Evolutionary conservation across 2,797 vertebrate genomes (phyloP).

Genomic region (Sebastes diploproa): DNA sequence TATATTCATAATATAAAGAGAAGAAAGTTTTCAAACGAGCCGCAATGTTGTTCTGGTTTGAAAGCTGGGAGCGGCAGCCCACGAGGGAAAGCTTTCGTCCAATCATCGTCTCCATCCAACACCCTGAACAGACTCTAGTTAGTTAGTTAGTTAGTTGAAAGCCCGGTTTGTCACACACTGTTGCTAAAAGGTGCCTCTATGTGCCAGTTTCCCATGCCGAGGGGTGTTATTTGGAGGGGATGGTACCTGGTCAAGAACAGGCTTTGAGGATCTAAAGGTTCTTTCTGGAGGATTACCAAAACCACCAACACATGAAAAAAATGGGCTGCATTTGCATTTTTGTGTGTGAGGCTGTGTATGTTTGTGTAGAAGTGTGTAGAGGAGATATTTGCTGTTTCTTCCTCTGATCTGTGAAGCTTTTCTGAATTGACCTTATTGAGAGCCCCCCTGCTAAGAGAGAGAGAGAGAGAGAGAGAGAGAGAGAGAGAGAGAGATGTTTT

Average conservation of each 20-base stretch:
- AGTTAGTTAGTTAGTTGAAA: too few relatives aligned
- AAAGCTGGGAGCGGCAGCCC: too few relatives aligned
- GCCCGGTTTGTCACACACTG: too few relatives aligned
- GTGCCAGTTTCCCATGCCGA: too few relatives aligned
- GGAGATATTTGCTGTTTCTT: background rate
- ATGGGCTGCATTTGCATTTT: background rate
- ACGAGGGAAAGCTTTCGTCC: too few relatives aligned
- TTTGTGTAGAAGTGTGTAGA: background rate
- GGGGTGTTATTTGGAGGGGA: accelerated
- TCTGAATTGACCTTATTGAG: constrained; percentile 10
- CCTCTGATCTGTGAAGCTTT: background rate
- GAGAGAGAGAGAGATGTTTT: background rate
- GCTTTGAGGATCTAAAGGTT: background rate
- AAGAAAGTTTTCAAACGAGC: too few relatives aligned
- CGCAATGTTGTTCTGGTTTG: too few relatives aligned
- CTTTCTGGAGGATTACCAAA: background rate
- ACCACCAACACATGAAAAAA: background rate
- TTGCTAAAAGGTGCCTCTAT: too few relatives aligned
- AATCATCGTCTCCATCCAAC: too few relatives aligned
- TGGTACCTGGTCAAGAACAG: background rate
- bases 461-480: background rate
- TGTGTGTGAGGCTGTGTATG: background rate
- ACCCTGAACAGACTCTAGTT: too few relatives aligned
- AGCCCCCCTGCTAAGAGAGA: background rate
- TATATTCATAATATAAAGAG: too few relatives aligned